phyloP scores from a whole-genome alignment of 2,113 vertebrate genomes.

The Pampusana beccarii region DNA sequence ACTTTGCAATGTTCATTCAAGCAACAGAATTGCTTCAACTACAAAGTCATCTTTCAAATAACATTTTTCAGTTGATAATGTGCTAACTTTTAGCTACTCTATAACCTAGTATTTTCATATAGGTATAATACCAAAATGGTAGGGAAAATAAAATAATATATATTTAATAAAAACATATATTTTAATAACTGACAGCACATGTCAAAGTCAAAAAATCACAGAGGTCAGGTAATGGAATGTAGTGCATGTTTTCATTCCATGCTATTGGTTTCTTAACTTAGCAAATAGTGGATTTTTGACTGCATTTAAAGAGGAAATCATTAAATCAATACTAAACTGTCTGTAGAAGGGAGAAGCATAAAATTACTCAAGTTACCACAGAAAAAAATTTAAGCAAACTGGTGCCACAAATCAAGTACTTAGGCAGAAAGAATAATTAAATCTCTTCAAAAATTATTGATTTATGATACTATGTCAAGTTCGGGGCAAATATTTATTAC shows the following conservation, averaged over 20 bases:
- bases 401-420: background rate
- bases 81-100: background rate
- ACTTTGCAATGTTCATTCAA: background rate
- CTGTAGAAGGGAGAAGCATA: background rate
- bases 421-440: background rate
- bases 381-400: slow-evolving; percentile 18
- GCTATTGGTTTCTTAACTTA: background rate
- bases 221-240: background rate
- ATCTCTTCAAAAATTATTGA: background rate
- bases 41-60: background rate
- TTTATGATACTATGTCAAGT: background rate
- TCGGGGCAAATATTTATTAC: slow-evolving; percentile 16
- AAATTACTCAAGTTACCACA: slow-evolving; percentile 5
- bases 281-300: background rate
- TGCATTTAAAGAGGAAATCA: slow-evolving; percentile 32
- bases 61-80: background rate
- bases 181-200: background rate
- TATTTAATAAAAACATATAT: background rate
- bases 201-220: background rate
- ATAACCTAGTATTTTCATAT: background rate
- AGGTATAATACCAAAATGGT: background rate
- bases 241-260: background rate
- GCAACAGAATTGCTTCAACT: background rate
- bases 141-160: background rate
- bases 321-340: slow-evolving; percentile 31